Evolutionary conservation across 2,888 invertebrate genomes (phyloP).

Genomic region (Dolichopus griseipennis): DNA sequence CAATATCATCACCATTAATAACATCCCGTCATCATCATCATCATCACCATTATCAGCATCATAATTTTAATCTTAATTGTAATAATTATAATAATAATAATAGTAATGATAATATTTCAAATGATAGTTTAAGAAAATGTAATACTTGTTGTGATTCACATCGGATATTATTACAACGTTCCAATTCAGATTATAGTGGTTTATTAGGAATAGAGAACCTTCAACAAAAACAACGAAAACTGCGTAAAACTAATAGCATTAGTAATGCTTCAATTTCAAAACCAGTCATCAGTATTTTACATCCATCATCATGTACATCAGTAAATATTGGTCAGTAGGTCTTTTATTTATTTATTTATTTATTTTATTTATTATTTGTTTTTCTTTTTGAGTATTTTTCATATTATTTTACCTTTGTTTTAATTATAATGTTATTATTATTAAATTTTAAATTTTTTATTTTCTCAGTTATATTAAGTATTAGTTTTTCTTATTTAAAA

Average conservation of each 20-base stretch:
- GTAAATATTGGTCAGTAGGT: neutral
- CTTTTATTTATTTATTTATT: neutral
- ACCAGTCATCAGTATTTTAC: neutral
- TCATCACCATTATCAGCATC: conserved; percentile 33
- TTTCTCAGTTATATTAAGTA: neutral
- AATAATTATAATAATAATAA: neutral
- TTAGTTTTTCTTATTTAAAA: too few relatives aligned
- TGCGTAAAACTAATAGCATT: neutral
- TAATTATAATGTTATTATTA: neutral
- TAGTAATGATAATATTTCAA: neutral
- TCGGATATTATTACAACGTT: neutral
- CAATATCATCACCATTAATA: neutral
- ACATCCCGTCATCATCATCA: conserved; percentile 24
- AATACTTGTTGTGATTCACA: neutral
- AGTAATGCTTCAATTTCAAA: neutral
- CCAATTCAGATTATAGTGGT: neutral
- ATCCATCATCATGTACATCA: neutral
- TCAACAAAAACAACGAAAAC: conserved; percentile 1
- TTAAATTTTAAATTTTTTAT: neutral
- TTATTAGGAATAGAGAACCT: neutral
- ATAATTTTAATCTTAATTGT: neutral
- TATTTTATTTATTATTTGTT: neutral
- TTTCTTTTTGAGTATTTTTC: too few relatives aligned
- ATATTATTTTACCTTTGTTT: too few relatives aligned
- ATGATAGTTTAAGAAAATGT: neutral